Evolutionary conservation across 1,140 invertebrate species (phyloP).

Genomic region (Tenebrio molitor): DNA sequence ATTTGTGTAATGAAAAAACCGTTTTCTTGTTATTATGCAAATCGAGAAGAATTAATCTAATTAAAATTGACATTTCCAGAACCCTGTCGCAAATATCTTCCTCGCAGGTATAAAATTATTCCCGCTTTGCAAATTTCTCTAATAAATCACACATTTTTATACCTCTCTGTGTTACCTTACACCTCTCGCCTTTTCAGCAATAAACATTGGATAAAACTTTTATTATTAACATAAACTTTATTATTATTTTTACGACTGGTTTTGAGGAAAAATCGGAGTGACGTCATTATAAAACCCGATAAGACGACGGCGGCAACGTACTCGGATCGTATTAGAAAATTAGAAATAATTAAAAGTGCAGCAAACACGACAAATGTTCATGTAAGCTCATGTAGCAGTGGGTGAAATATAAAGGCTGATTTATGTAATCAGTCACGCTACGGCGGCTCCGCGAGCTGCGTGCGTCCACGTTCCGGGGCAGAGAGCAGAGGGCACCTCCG

Average conservation of each 20-base stretch:
- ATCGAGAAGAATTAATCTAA: conserved; percentile 25
- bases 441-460: conserved; percentile 45
- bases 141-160: conserved; percentile 1
- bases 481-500: conserved; percentile 43
- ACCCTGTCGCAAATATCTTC: not conserved
- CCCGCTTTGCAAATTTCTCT: not conserved
- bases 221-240: conserved; percentile 32
- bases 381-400: conserved; percentile 49
- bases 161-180: not conserved
- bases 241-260: conserved; percentile 30
- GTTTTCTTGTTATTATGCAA: conserved; percentile 28
- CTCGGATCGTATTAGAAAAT: conserved; percentile 6
- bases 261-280: not conserved
- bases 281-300: not conserved
- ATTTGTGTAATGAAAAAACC: conserved; percentile 33
- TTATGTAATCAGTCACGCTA: conserved; percentile 55
- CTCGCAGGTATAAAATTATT: not conserved
- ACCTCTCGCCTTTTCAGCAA: conserved; percentile 8
- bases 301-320: not conserved
- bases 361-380: conserved; percentile 45
- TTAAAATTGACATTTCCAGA: conserved; percentile 10
- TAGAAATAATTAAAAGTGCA: conserved; percentile 44
- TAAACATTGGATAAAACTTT: conserved; percentile 19
- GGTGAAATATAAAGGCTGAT: conserved; percentile 54
- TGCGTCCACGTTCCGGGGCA: conserved; percentile 50